Conservation (phyloP, 1,140 invertebrate genomes). For the Lamellibrachia luymesi region DNA sequence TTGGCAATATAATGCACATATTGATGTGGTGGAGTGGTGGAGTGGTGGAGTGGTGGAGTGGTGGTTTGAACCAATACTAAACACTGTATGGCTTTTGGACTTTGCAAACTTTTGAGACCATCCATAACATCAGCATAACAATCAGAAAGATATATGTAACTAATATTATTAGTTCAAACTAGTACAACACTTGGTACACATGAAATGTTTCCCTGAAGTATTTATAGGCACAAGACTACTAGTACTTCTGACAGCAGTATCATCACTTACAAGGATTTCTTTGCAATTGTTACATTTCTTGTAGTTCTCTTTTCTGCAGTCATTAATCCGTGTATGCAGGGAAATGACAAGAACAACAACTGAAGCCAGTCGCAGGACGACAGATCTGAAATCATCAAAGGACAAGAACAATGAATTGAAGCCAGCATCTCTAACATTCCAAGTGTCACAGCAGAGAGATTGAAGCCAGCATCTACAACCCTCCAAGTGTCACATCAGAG, state of each 20-base stretch:
- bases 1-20: slow-evolving; percentile 74
- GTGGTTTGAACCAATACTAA: slow-evolving; percentile 20
- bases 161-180: too few species aligned
- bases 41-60: slow-evolving; percentile 80
- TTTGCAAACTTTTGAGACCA: not conserved
- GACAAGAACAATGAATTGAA: too few species aligned
- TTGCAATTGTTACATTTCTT: not conserved
- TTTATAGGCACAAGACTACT: not conserved
- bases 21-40: slow-evolving; percentile 76
- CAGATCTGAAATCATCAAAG: not conserved
- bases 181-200: not conserved
- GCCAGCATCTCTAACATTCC: too few species aligned
- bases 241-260: too few species aligned
- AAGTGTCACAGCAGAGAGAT: too few species aligned
- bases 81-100: not conserved
- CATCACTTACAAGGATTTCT: not conserved
- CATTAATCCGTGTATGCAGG: not conserved
- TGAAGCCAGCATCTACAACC: too few species aligned
- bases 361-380: not conserved
- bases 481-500: too few species aligned
- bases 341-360: not conserved
- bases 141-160: not conserved
- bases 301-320: not conserved
- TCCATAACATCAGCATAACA: not conserved
- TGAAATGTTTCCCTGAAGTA: not conserved